Evolutionary conservation across 2,113 vertebrate genomes (phyloP).

Genomic region (Tupaia tana): DNA sequence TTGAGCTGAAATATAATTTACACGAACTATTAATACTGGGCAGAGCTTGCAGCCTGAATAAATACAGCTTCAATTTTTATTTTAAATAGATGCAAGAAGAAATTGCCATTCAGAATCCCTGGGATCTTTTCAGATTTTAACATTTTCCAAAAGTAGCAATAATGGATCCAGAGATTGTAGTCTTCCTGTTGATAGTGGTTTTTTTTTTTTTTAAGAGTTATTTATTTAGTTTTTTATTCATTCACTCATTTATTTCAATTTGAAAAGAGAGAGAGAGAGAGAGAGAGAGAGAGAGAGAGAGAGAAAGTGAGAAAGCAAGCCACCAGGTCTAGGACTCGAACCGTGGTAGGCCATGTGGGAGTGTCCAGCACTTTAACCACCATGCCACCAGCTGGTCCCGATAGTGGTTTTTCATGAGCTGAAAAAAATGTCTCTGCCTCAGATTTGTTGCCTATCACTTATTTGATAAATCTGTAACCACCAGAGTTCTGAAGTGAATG

Average conservation of each 20-base stretch:
- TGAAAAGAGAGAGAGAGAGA: too few relatives aligned
- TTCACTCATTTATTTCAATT: too few relatives aligned
- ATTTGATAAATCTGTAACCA: not conserved
- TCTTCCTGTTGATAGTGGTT: not conserved
- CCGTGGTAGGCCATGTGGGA: too few relatives aligned
- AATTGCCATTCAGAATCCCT: slow-evolving; percentile 36
- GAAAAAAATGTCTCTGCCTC: slow-evolving; percentile 21
- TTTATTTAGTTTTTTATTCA: too few relatives aligned
- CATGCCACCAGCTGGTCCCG: too few relatives aligned
- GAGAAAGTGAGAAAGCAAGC: too few relatives aligned
- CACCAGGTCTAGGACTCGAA: too few relatives aligned
- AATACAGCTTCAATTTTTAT: slow-evolving; percentile 42
- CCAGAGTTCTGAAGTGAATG: slow-evolving; percentile 41
- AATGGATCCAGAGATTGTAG: slow-evolving; percentile 22
- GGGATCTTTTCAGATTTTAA: slow-evolving; percentile 53
- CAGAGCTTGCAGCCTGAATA: slow-evolving; percentile 10
- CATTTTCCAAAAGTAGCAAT: slow-evolving; percentile 55
- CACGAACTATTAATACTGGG: not conserved
- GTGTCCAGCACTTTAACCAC: too few relatives aligned
- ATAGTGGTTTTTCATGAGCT: slow-evolving; percentile 22
- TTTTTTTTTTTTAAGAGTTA: too few relatives aligned
- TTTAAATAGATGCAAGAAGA: slow-evolving; percentile 52
- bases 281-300: too few relatives aligned
- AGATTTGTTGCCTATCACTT: not conserved
- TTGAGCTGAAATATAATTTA: slow-evolving; percentile 12